A percentile compares a stretch with the other conserved stretches of the same genome.
Evolutionary conservation across 1,140 invertebrate genomes (phyloP).

Genomic region (Plodia interpunctella): DNA sequence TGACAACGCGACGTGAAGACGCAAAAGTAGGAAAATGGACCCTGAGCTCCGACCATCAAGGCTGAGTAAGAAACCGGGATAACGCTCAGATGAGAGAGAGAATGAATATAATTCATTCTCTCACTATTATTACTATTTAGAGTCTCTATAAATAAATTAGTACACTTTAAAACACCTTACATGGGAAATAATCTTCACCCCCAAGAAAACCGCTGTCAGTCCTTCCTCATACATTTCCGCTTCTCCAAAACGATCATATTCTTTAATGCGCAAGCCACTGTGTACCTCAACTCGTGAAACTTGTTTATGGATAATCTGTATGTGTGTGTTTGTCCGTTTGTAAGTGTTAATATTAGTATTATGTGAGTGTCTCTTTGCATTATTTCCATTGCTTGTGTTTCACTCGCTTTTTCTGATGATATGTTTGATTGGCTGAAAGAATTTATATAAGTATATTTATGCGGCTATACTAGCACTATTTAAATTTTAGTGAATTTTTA

Average conservation of each 20-base stretch:
- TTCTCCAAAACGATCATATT: conserved; percentile 58
- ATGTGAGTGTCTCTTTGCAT: conserved; percentile 39
- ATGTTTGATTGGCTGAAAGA: conserved; percentile 57
- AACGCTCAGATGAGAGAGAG: no score
- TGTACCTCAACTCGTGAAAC: conserved; percentile 55
- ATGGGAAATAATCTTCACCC: conserved; percentile 11
- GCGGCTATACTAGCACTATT: no score
- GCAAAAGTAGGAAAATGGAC: no score
- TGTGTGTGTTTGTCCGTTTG: conserved; percentile 41
- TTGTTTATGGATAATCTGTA: conserved; percentile 47
- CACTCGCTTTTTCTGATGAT: conserved; percentile 26
- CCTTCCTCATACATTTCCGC: conserved; percentile 57
- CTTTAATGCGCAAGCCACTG: conserved; percentile 54
- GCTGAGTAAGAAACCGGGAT: no score
- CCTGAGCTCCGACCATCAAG: no score
- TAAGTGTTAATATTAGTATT: conserved; percentile 45
- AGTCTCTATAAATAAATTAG: no score
- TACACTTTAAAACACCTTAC: no score
- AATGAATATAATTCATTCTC: no score
- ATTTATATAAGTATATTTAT: no score
- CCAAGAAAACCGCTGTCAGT: conserved; percentile 36
- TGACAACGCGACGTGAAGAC: no score
- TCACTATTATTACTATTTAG: no score
- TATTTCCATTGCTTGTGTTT: conserved; percentile 35
- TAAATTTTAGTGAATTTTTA: no score